phyloP scores from a whole-genome alignment of 1,140 invertebrate species.

The Drosophila subobscura region DNA sequence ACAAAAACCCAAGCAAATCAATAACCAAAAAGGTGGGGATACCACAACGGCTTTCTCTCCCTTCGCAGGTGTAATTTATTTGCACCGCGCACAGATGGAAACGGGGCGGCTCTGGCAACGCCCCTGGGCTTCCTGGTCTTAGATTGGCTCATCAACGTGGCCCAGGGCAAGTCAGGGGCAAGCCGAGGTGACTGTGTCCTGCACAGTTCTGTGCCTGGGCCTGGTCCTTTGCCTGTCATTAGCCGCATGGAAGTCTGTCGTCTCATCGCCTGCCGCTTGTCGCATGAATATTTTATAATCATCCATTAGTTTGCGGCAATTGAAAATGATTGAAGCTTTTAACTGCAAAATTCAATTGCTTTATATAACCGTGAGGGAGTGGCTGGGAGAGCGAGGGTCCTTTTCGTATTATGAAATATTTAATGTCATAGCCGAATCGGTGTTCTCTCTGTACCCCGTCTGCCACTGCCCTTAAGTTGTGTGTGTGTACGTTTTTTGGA shows the following conservation, averaged over 20 bases:
- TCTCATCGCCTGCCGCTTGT: slow-evolving; percentile 55
- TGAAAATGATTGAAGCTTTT: slow-evolving; percentile 82
- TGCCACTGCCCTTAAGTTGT: slow-evolving; percentile 10
- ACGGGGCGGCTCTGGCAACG: slow-evolving; percentile 29
- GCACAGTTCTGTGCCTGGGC: neutral
- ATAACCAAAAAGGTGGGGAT: slow-evolving; percentile 53
- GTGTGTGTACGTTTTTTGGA: slow-evolving; percentile 33
- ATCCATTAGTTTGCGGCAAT: slow-evolving; percentile 80
- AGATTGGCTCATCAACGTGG: slow-evolving; percentile 61
- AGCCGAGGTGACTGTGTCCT: neutral
- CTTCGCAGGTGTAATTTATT: slow-evolving; percentile 61
- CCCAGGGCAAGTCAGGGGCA: neutral
- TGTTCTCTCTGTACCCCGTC: slow-evolving; percentile 9
- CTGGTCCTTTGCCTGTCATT: slow-evolving; percentile 43
- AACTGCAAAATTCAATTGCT: slow-evolving; percentile 81
- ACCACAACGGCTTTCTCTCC: slow-evolving; percentile 1
- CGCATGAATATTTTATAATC: slow-evolving; percentile 82
- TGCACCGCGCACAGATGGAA: slow-evolving; percentile 40
- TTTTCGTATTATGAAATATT: slow-evolving; percentile 66
- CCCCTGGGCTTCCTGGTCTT: slow-evolving; percentile 44
- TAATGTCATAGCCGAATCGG: slow-evolving; percentile 42
- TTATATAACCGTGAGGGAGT: slow-evolving; percentile 33
- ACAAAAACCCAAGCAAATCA: slow-evolving; percentile 70
- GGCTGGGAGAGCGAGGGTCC: neutral
- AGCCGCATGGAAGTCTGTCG: slow-evolving; percentile 39